A percentile compares a stretch with the other conserved stretches of the same genome.
These are phyloP conservation scores for Crocallis elinguaria DNA, from an alignment of 2,888 invertebrate species.

Conservation along the genomic window DNA sequence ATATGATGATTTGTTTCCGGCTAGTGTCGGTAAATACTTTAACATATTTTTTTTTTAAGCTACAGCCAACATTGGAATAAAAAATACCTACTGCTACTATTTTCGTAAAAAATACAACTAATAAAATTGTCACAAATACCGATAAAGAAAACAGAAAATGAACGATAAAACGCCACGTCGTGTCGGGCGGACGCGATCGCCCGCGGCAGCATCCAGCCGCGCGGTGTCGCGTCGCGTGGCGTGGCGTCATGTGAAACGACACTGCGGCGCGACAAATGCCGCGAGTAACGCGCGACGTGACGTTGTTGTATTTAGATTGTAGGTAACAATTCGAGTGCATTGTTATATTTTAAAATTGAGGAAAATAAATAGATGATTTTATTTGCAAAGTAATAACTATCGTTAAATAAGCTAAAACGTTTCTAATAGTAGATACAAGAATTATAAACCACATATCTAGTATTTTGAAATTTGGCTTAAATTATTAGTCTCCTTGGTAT, in stretches of 20 bases:
- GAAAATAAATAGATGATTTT: no score
- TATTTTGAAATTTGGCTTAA: no score
- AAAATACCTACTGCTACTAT: neutral
- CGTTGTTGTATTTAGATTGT: constrained; percentile 1
- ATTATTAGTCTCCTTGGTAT: no score
- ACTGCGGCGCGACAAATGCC: constrained; percentile 29
- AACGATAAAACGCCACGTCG: constrained; percentile 31
- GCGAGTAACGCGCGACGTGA: constrained; percentile 11
- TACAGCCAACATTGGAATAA: neutral
- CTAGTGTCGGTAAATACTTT: no score
- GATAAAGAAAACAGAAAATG: constrained; percentile 43
- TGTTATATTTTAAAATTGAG: neutral
- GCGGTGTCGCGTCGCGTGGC: constrained; percentile 36
- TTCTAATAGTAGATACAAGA: no score
- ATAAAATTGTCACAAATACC: constrained; percentile 31
- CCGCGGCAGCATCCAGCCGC: constrained; percentile 31
- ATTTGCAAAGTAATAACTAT: no score
- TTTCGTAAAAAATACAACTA: constrained; percentile 12
- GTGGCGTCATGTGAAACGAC: constrained; percentile 23
- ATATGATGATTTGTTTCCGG: no score
- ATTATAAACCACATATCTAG: no score
- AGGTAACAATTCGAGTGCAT: constrained; percentile 2
- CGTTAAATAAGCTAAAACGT: no score
- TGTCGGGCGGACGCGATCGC: constrained; percentile 26
- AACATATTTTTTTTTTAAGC: no score